Evolutionary conservation across 1,140 invertebrate genomes (phyloP).

Genomic region (Calliopsis andreniformis): DNA sequence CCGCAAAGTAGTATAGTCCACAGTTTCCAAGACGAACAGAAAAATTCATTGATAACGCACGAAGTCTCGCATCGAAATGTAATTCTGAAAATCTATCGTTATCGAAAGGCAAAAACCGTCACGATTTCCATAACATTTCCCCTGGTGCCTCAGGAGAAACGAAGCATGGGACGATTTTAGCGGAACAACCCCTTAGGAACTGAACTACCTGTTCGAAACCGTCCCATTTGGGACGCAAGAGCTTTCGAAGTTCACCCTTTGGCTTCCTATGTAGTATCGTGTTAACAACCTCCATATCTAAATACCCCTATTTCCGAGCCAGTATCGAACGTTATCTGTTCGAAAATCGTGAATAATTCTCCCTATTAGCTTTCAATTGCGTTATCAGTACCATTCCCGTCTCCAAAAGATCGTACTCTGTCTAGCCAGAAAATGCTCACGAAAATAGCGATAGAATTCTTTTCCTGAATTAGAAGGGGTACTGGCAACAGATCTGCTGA

Average conservation of each 20-base stretch:
- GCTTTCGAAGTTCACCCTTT: not conserved
- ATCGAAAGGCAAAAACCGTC: not conserved
- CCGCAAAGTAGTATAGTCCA: slow-evolving; percentile 12
- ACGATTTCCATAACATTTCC: slow-evolving; percentile 16
- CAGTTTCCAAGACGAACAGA: not conserved
- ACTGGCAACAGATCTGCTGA: not conserved
- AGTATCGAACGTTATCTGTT: too few species aligned
- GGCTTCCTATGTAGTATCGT: not conserved
- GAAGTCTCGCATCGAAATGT: not conserved
- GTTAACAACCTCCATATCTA: not conserved
- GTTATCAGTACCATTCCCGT: too few species aligned
- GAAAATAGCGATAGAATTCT: not conserved
- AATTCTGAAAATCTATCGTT: slow-evolving; percentile 9
- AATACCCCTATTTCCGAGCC: not conserved
- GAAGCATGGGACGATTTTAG: too few species aligned
- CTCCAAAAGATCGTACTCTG: too few species aligned
- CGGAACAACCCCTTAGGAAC: not conserved
- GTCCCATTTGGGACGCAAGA: not conserved
- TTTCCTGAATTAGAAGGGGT: not conserved
- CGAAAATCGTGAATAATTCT: too few species aligned
- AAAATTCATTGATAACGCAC: slow-evolving; percentile 1
- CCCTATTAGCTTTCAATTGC: too few species aligned
- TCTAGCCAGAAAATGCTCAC: too few species aligned
- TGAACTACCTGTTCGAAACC: not conserved
- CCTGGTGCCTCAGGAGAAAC: not conserved